phyloP scores from a whole-genome alignment of 2,113 vertebrate genomes.

The Axis porcinus region DNA sequence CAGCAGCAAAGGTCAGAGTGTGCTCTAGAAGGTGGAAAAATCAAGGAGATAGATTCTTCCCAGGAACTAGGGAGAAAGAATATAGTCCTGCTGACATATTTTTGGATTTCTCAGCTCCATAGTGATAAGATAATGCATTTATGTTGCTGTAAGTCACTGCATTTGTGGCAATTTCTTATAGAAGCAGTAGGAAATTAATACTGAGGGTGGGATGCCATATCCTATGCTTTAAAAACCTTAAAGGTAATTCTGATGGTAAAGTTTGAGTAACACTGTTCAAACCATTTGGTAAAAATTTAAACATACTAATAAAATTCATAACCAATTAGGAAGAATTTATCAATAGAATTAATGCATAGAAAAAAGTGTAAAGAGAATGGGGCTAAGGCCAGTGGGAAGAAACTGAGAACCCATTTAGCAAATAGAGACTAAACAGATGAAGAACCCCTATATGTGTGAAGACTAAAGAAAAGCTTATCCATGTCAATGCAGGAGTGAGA shows the following conservation, averaged over 20 bases:
- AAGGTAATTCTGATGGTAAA: neutral
- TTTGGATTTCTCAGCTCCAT: neutral
- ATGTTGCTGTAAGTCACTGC: neutral
- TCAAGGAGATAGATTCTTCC: neutral
- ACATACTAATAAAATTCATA: constrained; percentile 64
- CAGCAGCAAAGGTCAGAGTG: neutral
- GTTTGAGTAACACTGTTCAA: neutral
- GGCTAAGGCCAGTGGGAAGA: neutral
- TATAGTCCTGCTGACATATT: neutral
- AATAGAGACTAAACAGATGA: neutral
- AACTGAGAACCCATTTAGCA: neutral
- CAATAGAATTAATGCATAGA: constrained; percentile 51
- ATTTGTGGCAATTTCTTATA: neutral
- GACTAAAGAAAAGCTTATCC: neutral
- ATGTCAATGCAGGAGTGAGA: neutral
- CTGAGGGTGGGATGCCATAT: neutral
- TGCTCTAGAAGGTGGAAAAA: neutral
- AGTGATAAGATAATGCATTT: neutral
- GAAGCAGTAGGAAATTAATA: neutral
- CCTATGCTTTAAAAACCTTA: neutral
- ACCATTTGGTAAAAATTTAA: constrained; percentile 59
- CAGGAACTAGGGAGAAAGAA: neutral
- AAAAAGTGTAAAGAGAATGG: neutral
- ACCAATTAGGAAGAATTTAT: constrained; percentile 33
- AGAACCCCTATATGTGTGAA: neutral